These are phyloP conservation scores for Turritopsis rubra DNA, from an alignment of 30 jellyfish, hydroid and myxozoan species.

Conservation along the genomic window DNA sequence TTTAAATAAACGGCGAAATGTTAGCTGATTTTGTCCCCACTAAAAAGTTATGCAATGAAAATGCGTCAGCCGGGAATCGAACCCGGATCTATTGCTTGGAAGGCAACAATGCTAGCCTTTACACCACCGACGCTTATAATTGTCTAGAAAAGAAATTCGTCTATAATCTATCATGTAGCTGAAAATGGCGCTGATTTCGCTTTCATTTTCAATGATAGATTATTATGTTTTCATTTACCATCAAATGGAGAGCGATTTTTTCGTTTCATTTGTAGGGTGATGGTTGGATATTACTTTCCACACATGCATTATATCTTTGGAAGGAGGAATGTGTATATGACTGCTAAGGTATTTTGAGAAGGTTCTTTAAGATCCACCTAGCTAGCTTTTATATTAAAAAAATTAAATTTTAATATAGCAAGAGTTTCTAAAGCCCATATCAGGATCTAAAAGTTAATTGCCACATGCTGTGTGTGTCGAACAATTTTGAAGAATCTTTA, in stretches of 20 bases:
- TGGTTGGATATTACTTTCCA: conserved; percentile 62
- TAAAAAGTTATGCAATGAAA: no score
- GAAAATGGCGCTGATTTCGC: neutral
- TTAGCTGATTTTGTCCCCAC: no score
- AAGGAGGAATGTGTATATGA: conserved; percentile 39
- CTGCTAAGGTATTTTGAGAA: conserved; percentile 62
- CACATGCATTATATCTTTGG: conserved; percentile 69
- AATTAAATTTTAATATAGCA: no score
- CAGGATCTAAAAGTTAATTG: no score
- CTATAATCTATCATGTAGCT: neutral
- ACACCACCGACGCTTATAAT: conserved; percentile 12
- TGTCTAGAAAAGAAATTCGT: no score
- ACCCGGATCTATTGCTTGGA: neutral
- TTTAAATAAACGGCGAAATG: neutral
- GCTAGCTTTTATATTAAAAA: no score
- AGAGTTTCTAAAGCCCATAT: no score
- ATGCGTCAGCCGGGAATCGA: neutral
- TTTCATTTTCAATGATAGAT: neutral
- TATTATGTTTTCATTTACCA: neutral
- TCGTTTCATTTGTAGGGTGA: conserved; percentile 36
- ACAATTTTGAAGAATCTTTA: no score
- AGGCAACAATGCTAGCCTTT: neutral
- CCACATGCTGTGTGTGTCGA: no score
- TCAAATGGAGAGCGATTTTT: neutral
- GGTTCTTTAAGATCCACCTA: no score